These are phyloP conservation scores for Ariopsis seemanni DNA, from an alignment of 2,113 vertebrate species.

Conservation along the genomic window DNA sequence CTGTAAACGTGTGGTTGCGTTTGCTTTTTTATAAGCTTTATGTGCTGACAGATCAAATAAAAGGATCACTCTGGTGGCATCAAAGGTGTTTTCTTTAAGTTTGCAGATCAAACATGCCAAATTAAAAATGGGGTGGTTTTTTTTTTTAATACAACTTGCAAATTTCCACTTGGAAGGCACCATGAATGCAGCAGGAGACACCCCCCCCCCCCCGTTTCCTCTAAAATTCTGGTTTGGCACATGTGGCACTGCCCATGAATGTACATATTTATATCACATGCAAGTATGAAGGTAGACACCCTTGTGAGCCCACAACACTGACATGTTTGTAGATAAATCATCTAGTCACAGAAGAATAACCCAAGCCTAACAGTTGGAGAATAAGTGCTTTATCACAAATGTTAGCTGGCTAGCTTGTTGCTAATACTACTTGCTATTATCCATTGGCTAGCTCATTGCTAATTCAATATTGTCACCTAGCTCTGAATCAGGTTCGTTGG, in stretches of 20 bases:
- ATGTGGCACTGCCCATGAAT: not conserved
- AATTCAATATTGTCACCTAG: not conserved
- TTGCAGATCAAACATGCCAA: too few species aligned
- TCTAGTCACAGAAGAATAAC: not conserved
- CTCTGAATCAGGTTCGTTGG: too few species aligned
- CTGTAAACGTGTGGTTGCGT: not conserved
- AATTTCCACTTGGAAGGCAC: too few species aligned
- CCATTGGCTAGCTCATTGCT: not conserved
- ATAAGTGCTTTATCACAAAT: not conserved
- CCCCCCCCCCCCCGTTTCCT: not conserved
- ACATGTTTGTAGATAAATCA: not conserved
- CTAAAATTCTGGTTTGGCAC: not conserved
- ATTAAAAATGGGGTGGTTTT: too few species aligned
- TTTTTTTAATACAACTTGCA: too few species aligned
- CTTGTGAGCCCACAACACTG: not conserved
- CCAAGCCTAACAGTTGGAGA: not conserved
- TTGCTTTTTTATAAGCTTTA: not conserved
- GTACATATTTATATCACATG: not conserved
- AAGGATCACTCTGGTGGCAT: not conserved
- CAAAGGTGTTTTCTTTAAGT: too few species aligned
- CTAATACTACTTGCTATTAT: not conserved
- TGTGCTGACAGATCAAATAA: not conserved
- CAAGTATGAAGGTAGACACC: not conserved
- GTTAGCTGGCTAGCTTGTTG: not conserved
- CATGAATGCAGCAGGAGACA: too few species aligned